Percentiles rank a stretch among this genome's conserved stretches.
These are phyloP conservation scores for Cybosia mesomella DNA, from an alignment of 2,888 invertebrate species.

Conservation along the genomic window DNA sequence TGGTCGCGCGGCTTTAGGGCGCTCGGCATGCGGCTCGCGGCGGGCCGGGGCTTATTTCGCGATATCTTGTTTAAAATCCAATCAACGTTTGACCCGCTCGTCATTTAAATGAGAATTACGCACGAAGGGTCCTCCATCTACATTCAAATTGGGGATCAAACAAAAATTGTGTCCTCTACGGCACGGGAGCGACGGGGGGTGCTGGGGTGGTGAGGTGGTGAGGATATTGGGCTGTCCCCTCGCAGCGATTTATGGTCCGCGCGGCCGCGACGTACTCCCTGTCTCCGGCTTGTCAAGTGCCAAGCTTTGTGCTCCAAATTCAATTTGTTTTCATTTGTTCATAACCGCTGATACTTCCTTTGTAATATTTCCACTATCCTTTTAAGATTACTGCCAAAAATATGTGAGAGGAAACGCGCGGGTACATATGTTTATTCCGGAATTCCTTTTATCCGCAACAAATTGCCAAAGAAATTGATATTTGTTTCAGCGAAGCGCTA, in stretches of 20 bases:
- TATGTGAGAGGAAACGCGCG: conserved; percentile 21
- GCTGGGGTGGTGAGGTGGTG: conserved; percentile 4
- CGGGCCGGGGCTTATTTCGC: conserved; percentile 26
- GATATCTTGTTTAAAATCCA: conserved; percentile 49
- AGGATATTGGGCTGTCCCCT: conserved; percentile 39
- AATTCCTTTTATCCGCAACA: conserved; percentile 19
- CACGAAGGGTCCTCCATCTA: conserved; percentile 57
- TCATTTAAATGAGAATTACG: conserved; percentile 67
- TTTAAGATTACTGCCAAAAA: conserved; percentile 16
- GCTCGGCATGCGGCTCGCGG: conserved; percentile 25
- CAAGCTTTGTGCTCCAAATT: conserved; percentile 48
- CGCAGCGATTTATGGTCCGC: conserved; percentile 53
- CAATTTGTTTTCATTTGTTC: conserved; percentile 50
- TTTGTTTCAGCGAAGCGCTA: conserved; percentile 19
- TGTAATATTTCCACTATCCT: conserved; percentile 27
- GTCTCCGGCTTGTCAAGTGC: conserved; percentile 33
- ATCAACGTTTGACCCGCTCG: conserved; percentile 50
- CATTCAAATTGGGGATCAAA: conserved; percentile 73
- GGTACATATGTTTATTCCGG: conserved; percentile 20
- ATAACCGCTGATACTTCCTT: conserved; percentile 29
- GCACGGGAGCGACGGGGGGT: conserved; percentile 9
- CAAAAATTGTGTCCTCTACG: conserved; percentile 59
- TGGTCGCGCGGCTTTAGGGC: neutral
- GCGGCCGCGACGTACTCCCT: conserved; percentile 24
- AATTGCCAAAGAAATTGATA: conserved; percentile 28